A percentile compares a stretch with the other conserved stretches of the same genome.
These are phyloP conservation scores for Sebastes iracundus DNA, from an alignment of 2,797 vertebrate species.

Conservation along the genomic window DNA sequence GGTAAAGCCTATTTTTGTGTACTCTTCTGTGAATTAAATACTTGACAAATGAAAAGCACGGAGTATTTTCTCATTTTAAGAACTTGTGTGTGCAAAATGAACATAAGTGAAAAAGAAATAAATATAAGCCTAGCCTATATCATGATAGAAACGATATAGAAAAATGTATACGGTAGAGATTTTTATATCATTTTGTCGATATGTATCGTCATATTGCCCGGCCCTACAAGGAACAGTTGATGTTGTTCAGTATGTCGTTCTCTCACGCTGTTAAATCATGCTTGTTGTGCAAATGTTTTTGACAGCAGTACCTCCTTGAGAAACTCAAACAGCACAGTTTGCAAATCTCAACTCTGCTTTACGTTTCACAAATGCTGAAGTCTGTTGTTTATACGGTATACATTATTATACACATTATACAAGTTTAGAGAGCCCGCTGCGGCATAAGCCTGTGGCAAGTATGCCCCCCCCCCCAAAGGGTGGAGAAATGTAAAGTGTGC, in stretches of 20 bases:
- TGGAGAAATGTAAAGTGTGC: background rate
- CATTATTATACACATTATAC: background rate
- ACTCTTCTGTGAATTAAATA: too few relatives aligned
- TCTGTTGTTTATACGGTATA: background rate
- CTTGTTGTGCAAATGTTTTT: slow-evolving; percentile 2
- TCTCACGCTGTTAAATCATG: background rate
- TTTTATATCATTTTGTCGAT: too few relatives aligned
- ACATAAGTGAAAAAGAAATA: too few relatives aligned
- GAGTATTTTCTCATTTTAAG: too few relatives aligned
- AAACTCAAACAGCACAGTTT: slow-evolving; percentile 1
- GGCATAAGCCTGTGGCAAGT: background rate
- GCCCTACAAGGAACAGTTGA: background rate
- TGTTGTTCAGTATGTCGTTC: background rate
- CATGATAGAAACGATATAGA: too few relatives aligned
- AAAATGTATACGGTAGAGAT: too few relatives aligned
- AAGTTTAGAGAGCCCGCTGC: background rate
- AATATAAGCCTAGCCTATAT: too few relatives aligned
- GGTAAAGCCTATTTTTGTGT: too few relatives aligned
- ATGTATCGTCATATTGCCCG: too few relatives aligned
- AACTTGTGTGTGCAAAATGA: too few relatives aligned
- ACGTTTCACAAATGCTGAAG: background rate
- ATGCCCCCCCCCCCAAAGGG: background rate
- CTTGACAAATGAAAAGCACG: too few relatives aligned
- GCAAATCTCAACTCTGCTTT: background rate
- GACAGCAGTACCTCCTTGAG: background rate